Evolutionary conservation across 2,888 invertebrate genomes (phyloP), one percentile per base, ranked within the genome.

Genomic region (Abrostola triplasia): DNA sequence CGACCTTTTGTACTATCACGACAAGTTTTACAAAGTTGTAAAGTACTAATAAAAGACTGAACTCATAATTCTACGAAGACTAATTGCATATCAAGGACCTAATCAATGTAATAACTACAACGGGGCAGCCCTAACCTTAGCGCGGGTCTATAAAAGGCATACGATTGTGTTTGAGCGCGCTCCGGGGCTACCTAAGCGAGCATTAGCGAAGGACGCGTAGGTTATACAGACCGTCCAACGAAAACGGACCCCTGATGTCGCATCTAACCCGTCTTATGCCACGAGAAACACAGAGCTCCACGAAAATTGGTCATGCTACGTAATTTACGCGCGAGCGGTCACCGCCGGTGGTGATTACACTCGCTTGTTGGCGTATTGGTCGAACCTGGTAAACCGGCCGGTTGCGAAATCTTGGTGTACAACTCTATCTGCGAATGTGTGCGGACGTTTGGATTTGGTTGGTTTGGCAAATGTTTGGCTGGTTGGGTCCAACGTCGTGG

Each of bases 311-410:
- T 54, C 80, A 71, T 75, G 80, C 83, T 84, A 84, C 88, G 92
- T 92, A 92, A 92, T 92, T 92, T 92, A 92, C 92, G 92, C 93
- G 93, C 90, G 93, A 92, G 88, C 91, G 92, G 92, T 90, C 92
- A 90, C 91, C 90, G 90, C 86, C 86, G 85, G 82, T 87, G 89
- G 91, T 92, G 92, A 92, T 92, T 92, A 92, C 91, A 87, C 86
- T 87, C 89, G 88, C 87, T 88, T 85, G 88, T 88, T 90, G 90
- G 88, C 88, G 84, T 86, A 85, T 87, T 88, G 90, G 88, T 83
- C 86, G 88, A 83, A 85, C 81, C 84, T 87, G 89, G 88, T 90
- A 91, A 91, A 90, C 90, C 87, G 76, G 77, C 87, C 83, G 79
- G 80, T 84, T 82, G 83, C 84, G 80, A 84, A 83, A 81, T 84